Conservation (phyloP, 2,888 invertebrate genomes). For the Standfussiana lucernea region DNA sequence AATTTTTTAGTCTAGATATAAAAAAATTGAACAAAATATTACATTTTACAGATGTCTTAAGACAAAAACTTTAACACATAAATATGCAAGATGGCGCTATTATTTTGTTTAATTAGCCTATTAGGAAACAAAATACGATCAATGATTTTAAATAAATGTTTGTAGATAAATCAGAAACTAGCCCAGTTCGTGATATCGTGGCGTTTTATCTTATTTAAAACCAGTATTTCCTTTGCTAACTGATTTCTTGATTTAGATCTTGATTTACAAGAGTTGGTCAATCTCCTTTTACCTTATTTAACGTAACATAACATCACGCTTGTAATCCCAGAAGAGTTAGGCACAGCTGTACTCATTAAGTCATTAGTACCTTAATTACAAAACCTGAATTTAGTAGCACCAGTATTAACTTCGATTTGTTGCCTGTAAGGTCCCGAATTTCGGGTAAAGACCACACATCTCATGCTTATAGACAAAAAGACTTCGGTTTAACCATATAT, state of each 20-base stretch:
- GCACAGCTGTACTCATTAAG: too few species aligned
- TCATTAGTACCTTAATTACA: too few species aligned
- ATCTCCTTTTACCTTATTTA: background rate
- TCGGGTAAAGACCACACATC: too few species aligned
- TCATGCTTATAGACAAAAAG: too few species aligned
- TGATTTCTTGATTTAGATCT: conserved; percentile 19
- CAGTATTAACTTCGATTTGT: too few species aligned
- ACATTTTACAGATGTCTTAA: conserved; percentile 1
- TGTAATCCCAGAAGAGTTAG: too few species aligned
- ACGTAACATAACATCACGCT: too few species aligned
- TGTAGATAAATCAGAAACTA: conserved; percentile 28
- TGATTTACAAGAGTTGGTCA: background rate
- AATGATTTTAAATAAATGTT: conserved; percentile 31
- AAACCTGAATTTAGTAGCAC: background rate
- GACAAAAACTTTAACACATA: background rate
- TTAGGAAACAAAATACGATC: conserved; percentile 24
- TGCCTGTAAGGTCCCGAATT: too few species aligned
- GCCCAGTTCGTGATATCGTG: conserved; percentile 17
- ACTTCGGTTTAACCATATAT: too few species aligned
- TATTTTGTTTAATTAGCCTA: conserved; percentile 29
- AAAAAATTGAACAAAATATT: conserved; percentile 15
- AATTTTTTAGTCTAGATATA: background rate
- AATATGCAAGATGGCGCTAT: conserved; percentile 2
- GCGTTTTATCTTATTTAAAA: conserved; percentile 26
- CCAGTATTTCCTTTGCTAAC: conserved; percentile 17